phyloP scores from a whole-genome alignment of 1,140 invertebrate genomes.

The Coenobita brevimanus region DNA sequence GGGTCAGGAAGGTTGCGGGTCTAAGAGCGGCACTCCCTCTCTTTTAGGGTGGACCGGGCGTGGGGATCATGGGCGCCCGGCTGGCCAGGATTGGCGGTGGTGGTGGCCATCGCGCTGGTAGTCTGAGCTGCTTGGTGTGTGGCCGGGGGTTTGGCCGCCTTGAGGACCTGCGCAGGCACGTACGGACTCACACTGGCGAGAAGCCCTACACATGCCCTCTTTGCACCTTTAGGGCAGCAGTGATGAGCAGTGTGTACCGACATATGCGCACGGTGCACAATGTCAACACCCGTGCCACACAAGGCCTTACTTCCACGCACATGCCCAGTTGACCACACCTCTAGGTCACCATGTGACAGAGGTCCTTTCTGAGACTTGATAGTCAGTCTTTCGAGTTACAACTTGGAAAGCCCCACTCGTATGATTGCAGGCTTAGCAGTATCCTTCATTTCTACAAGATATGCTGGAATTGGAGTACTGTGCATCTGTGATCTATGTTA shows the following conservation, averaged over 20 bases:
- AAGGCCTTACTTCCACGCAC: conserved; percentile 70
- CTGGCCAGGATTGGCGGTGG: conserved; percentile 42
- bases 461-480: too few species aligned
- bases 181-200: conserved; percentile 61
- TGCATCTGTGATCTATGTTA: too few species aligned
- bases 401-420: too few species aligned
- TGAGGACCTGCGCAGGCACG: conserved; percentile 52
- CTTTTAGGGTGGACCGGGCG: conserved; percentile 56
- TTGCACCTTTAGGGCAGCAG: conserved; percentile 49
- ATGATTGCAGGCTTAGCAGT: too few species aligned
- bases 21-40: conserved; percentile 52
- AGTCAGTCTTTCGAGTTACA: too few species aligned
- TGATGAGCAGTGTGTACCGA: conserved; percentile 59
- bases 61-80: conserved; percentile 46
- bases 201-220: conserved; percentile 52
- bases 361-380: too few species aligned
- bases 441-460: too few species aligned
- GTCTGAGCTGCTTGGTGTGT: conserved; percentile 72
- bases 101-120: conserved; percentile 3
- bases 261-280: conserved; percentile 58
- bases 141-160: conserved; percentile 71
- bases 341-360: too few species aligned
- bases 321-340: conserved; percentile 70
- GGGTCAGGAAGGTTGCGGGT: neutral
- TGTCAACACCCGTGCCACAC: conserved; percentile 21